A percentile compares a stretch with the other conserved stretches of the same genome.
Conservation (phyloP, 2,888 invertebrate genomes). For the Eupithecia centaureata region DNA sequence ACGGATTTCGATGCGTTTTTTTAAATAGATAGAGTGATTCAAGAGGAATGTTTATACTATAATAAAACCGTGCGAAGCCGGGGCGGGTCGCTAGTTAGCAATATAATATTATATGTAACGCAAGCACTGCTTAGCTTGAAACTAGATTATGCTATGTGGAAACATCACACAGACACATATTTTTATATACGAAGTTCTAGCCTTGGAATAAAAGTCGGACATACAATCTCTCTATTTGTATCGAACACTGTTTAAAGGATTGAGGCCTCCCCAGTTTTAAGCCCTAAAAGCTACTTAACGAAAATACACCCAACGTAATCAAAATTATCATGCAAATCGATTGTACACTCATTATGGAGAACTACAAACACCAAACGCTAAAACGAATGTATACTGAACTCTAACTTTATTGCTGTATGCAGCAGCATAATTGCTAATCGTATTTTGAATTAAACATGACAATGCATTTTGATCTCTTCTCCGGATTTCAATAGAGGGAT, state of each 20-base stretch:
- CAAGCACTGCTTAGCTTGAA: too few species aligned
- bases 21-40: too few species aligned
- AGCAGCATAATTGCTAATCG: background rate
- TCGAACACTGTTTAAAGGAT: background rate
- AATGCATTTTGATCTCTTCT: background rate
- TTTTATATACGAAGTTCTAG: too few species aligned
- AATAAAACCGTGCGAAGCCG: too few species aligned
- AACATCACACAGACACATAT: too few species aligned
- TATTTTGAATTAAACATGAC: background rate
- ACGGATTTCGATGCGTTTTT: too few species aligned
- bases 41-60: too few species aligned
- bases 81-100: too few species aligned
- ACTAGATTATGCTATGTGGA: too few species aligned
- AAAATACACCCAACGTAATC: background rate
- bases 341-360: background rate
- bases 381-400: background rate
- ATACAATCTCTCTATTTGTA: too few species aligned
- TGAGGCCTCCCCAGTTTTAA: background rate
- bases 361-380: constrained; percentile 1
- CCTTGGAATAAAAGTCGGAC: too few species aligned
- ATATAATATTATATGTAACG: too few species aligned
- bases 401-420: background rate
- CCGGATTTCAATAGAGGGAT: background rate
- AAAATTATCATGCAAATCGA: constrained; percentile 1
- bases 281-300: background rate